These are phyloP conservation scores for Acanthosoma haemorrhoidale DNA, from an alignment of 2,888 invertebrate species.

Conservation along the genomic window DNA sequence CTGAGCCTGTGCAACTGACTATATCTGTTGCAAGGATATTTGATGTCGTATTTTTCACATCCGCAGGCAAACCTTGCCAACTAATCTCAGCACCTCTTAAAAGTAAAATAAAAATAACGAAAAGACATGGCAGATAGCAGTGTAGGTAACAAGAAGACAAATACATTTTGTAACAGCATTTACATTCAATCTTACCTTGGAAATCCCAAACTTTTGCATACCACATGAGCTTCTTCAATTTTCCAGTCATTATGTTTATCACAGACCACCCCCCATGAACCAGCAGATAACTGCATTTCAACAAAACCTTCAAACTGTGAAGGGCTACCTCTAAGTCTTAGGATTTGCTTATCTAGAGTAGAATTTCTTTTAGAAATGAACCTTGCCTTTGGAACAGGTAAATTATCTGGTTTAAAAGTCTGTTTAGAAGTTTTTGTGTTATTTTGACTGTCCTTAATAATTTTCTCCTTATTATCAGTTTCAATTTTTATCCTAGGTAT, in stretches of 20 bases:
- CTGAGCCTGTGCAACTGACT: constrained; percentile 47
- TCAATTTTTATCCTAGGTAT: not conserved
- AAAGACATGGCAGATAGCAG: too few species aligned
- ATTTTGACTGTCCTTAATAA: not conserved
- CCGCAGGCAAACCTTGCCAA: constrained; percentile 49
- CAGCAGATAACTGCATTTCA: constrained; percentile 46
- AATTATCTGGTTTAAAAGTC: not conserved
- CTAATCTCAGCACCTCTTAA: constrained; percentile 50
- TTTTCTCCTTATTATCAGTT: not conserved
- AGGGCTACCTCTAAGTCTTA: constrained; percentile 49
- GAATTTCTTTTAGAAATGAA: constrained; percentile 21
- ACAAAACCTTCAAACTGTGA: constrained; percentile 49
- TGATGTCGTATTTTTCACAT: constrained; percentile 42
- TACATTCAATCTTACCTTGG: constrained; percentile 44
- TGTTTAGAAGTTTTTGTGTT: not conserved
- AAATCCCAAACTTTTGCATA: constrained; percentile 52
- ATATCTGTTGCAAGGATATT: constrained; percentile 45
- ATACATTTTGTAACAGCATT: not conserved
- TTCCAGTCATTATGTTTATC: constrained; percentile 50
- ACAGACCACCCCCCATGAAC: constrained; percentile 52
- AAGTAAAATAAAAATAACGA: constrained; percentile 33
- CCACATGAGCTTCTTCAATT: constrained; percentile 50
- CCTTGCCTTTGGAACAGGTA: not conserved
- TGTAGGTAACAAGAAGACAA: too few species aligned
- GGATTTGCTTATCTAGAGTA: constrained; percentile 43